Evolutionary conservation across 2,888 invertebrate genomes (phyloP).

Genomic region (Diloba caeruleocephala): DNA sequence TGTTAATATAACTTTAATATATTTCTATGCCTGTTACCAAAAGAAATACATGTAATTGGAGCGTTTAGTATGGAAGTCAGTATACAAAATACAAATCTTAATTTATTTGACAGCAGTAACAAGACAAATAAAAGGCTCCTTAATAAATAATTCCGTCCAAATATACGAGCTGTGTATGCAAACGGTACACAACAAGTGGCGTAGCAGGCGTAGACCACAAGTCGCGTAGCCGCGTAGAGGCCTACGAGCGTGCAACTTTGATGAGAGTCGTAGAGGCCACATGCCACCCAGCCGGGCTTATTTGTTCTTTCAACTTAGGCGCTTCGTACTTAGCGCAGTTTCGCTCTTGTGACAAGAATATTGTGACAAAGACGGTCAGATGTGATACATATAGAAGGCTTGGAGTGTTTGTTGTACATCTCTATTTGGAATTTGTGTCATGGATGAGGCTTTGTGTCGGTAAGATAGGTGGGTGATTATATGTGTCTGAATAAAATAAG

Average conservation of each 20-base stretch:
- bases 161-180: constrained; percentile 48
- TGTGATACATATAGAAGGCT: constrained; percentile 31
- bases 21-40: no score
- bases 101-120: not conserved
- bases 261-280: constrained; percentile 79
- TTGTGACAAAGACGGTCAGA: constrained; percentile 54
- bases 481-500: not conserved
- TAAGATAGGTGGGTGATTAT: not conserved
- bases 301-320: constrained; percentile 73
- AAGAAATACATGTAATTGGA: no score
- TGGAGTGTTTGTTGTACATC: constrained; percentile 35
- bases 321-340: constrained; percentile 56
- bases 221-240: constrained; percentile 63
- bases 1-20: no score
- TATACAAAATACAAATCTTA: no score
- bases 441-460: constrained; percentile 4
- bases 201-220: constrained; percentile 42
- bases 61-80: no score
- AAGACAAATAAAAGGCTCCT: not conserved
- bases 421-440: constrained; percentile 23
- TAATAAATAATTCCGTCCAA: constrained; percentile 19
- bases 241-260: constrained; percentile 79
- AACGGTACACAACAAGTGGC: constrained; percentile 62
- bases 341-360: constrained; percentile 55
- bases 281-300: constrained; percentile 68